Conservation (phyloP, 2,113 vertebrate genomes). For the Charina bottae region DNA sequence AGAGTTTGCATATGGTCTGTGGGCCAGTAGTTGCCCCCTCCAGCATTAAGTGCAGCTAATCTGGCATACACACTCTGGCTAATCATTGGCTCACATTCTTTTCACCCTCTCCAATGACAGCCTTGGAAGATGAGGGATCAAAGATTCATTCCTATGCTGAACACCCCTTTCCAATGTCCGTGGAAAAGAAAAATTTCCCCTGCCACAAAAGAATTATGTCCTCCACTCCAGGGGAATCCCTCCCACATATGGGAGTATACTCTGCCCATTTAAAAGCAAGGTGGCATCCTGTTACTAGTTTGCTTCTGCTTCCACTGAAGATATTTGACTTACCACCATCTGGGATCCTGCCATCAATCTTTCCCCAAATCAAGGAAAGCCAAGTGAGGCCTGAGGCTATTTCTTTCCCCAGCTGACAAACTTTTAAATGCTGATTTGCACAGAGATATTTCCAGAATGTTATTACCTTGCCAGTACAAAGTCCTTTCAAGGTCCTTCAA, state of each 20-base stretch:
- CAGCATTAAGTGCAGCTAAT: no score
- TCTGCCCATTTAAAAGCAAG: background rate
- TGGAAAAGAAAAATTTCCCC: no score
- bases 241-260: background rate
- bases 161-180: no score
- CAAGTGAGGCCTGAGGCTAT: background rate
- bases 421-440: constrained; percentile 6
- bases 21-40: no score
- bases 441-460: constrained; percentile 11
- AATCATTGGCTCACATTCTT: no score
- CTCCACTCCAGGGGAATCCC: no score
- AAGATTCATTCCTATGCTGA: no score
- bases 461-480: constrained; percentile 8
- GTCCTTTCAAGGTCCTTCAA: constrained; percentile 14
- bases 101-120: no score
- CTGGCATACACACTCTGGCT: no score
- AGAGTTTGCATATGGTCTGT: no score
- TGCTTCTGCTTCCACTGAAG: background rate
- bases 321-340: background rate
- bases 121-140: no score
- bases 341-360: background rate
- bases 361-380: background rate
- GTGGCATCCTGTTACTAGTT: background rate
- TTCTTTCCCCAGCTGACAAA: background rate
- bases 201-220: no score